These are phyloP conservation scores for Festucalex cinctus DNA, from an alignment of 2,113 vertebrate genomes.

Conservation along the genomic window DNA sequence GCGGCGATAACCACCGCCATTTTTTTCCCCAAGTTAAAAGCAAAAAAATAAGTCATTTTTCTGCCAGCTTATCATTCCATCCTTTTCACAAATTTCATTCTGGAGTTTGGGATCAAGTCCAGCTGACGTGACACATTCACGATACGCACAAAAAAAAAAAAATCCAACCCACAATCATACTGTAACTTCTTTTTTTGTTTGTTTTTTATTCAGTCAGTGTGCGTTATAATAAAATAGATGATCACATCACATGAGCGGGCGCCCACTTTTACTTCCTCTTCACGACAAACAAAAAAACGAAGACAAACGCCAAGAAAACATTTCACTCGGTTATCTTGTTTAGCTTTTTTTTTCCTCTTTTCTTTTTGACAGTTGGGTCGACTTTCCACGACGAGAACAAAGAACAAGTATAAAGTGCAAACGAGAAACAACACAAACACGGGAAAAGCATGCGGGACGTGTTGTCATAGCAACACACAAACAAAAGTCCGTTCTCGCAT, in stretches of 20 bases:
- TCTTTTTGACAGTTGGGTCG: background rate
- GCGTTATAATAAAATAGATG: slow-evolving; percentile 54
- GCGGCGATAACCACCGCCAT: too few relatives aligned
- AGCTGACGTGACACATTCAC: too few relatives aligned
- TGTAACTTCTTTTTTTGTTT: slow-evolving; percentile 46
- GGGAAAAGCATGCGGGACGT: slow-evolving; percentile 45
- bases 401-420: slow-evolving; percentile 55
- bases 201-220: slow-evolving; percentile 47
- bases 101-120: too few relatives aligned
- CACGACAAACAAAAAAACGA: slow-evolving; percentile 26
- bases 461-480: slow-evolving; percentile 1
- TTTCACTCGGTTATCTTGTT: slow-evolving; percentile 29
- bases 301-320: slow-evolving; percentile 14
- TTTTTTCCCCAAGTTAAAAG: too few relatives aligned
- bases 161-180: background rate
- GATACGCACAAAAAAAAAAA: too few relatives aligned
- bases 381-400: background rate
- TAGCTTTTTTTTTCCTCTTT: background rate
- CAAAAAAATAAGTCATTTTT: too few relatives aligned
- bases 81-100: too few relatives aligned
- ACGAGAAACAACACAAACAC: slow-evolving; percentile 18
- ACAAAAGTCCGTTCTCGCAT: background rate
- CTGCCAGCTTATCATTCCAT: too few relatives aligned
- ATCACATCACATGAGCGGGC: slow-evolving; percentile 49
- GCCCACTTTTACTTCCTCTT: slow-evolving; percentile 15